Conservation (phyloP, 2,888 invertebrate species). For the Dicyrtoma fusca region DNA sequence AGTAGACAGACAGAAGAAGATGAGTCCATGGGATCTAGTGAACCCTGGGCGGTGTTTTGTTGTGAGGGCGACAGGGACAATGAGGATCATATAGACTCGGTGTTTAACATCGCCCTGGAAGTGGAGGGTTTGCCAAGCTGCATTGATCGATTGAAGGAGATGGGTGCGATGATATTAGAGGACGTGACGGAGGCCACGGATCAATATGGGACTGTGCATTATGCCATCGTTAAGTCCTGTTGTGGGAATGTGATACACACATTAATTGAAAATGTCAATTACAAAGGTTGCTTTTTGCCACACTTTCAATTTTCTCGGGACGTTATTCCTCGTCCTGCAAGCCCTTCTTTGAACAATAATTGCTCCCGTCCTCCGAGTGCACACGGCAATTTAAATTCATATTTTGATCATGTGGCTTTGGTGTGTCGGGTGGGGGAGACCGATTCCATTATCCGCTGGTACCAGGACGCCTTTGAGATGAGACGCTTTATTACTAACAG, state of each 20-base stretch:
- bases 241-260: slow-evolving; percentile 62
- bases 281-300: slow-evolving; percentile 60
- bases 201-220: slow-evolving; percentile 58
- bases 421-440: slow-evolving; percentile 59
- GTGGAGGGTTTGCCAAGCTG: slow-evolving; percentile 57
- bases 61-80: slow-evolving; percentile 43
- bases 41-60: slow-evolving; percentile 53
- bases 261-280: slow-evolving; percentile 60
- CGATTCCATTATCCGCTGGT: slow-evolving; percentile 60
- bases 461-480: slow-evolving; percentile 61
- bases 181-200: slow-evolving; percentile 55
- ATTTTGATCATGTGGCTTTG: slow-evolving; percentile 61
- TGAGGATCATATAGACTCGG: slow-evolving; percentile 58
- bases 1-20: slow-evolving; percentile 33
- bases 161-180: slow-evolving; percentile 58
- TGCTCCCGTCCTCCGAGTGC: background rate
- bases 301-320: slow-evolving; percentile 58
- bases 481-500: slow-evolving; percentile 59
- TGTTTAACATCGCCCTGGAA: slow-evolving; percentile 60
- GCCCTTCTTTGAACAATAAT: background rate
- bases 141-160: slow-evolving; percentile 35
- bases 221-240: slow-evolving; percentile 60
- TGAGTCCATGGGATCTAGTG: slow-evolving; percentile 8
- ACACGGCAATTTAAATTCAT: slow-evolving; percentile 45
- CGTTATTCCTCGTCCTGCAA: background rate